Percentiles rank a stretch among this genome's conserved stretches.
Conservation (phyloP, 2,113 vertebrate species). For the Aplodontia rufa region DNA sequence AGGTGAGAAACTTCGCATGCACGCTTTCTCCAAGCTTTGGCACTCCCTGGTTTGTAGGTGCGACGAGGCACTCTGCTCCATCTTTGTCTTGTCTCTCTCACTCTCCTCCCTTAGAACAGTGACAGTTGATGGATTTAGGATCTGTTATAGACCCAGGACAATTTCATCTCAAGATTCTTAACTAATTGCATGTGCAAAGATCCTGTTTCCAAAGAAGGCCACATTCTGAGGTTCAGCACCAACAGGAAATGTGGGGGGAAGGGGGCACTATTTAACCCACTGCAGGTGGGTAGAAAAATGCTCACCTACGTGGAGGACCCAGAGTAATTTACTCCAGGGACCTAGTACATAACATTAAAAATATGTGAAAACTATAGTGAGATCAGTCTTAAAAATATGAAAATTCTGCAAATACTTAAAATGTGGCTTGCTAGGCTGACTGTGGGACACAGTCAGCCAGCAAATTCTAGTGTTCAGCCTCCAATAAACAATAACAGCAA, state of each 20-base stretch:
- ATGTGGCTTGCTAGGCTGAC: not conserved
- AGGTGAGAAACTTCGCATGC: not conserved
- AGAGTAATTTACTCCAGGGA: not conserved
- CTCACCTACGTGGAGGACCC: not conserved
- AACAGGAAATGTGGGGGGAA: not conserved
- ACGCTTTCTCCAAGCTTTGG: too few relatives aligned
- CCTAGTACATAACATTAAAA: not conserved
- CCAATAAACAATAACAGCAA: not conserved
- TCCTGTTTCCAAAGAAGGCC: not conserved
- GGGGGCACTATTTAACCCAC: not conserved
- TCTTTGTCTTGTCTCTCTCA: not conserved
- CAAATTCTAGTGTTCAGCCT: not conserved
- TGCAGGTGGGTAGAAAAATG: not conserved
- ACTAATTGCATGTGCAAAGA: not conserved
- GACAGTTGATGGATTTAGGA: not conserved
- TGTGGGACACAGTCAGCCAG: not conserved
- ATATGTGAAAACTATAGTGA: not conserved
- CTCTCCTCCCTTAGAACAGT: not conserved
- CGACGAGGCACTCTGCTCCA: not conserved
- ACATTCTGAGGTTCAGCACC: not conserved
- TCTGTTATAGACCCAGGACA: not conserved
- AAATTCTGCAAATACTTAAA: slow-evolving; percentile 20
- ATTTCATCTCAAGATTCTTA: slow-evolving; percentile 3
- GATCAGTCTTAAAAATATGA: not conserved
- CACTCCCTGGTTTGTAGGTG: not conserved